Conservation (phyloP, 2,113 vertebrate species). For the Progne subis region DNA sequence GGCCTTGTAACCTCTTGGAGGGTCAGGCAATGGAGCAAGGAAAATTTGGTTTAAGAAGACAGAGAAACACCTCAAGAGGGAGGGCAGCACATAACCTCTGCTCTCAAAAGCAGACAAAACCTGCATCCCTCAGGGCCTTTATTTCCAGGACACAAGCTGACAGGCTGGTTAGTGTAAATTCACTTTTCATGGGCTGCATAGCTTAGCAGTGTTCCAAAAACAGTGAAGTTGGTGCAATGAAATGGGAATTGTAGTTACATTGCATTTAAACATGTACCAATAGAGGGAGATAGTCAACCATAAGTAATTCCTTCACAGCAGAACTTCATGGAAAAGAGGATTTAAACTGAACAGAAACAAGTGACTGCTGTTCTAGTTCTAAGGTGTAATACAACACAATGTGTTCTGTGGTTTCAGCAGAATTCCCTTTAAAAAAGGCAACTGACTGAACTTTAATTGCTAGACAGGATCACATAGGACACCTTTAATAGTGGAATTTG, state of each 20-base stretch:
- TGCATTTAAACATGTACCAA: neutral
- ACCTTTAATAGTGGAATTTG: neutral
- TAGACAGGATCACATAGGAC: neutral
- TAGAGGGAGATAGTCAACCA: neutral
- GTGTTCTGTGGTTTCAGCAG: neutral
- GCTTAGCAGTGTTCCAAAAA: rapidly evolving
- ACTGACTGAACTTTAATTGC: neutral
- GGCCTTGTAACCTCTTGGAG: neutral
- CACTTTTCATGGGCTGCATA: neutral
- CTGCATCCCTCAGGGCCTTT: neutral
- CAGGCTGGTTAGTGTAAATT: rapidly evolving
- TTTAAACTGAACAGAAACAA: neutral
- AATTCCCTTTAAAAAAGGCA: neutral
- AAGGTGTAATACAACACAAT: neutral
- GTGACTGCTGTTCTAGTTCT: neutral
- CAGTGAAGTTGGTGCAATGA: rapidly evolving
- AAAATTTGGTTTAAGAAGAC: neutral
- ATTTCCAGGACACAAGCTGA: neutral
- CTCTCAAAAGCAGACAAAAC: rapidly evolving
- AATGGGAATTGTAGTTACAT: rapidly evolving
- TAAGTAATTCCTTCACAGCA: neutral
- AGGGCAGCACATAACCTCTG: rapidly evolving
- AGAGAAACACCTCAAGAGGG: neutral
- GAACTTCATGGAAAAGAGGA: neutral
- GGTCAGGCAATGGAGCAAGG: neutral